phyloP scores from a whole-genome alignment of 2,888 invertebrate genomes.

The Campoplex nolae region DNA sequence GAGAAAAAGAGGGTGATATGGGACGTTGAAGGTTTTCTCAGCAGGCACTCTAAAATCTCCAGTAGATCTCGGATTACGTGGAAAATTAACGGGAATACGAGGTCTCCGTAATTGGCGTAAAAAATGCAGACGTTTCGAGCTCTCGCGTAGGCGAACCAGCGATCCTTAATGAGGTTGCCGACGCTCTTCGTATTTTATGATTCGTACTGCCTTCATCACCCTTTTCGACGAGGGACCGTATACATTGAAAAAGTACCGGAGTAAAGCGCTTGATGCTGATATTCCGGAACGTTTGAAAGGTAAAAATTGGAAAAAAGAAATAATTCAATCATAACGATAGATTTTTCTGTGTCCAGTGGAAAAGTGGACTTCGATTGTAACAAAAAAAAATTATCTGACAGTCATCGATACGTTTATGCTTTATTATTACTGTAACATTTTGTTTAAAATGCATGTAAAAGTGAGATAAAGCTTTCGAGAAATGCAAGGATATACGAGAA shows the following conservation, averaged over 20 bases:
- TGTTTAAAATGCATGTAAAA: too few species aligned
- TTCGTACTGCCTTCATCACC: conserved; percentile 29
- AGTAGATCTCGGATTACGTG: conserved; percentile 61
- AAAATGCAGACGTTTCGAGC: conserved; percentile 68
- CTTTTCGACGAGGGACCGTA: conserved; percentile 1
- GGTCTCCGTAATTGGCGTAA: conserved; percentile 63
- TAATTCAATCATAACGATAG: background rate
- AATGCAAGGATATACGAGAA: too few species aligned
- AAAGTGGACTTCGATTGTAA: conserved; percentile 7
- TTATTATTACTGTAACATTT: background rate
- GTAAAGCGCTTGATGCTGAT: conserved; percentile 36
- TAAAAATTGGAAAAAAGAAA: conserved; percentile 20
- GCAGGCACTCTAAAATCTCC: conserved; percentile 12
- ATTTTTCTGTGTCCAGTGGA: background rate
- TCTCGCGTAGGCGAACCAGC: conserved; percentile 46
- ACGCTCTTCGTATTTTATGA: conserved; percentile 48
- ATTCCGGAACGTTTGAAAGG: conserved; percentile 30
- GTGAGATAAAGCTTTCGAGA: too few species aligned
- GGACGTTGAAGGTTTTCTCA: conserved; percentile 17
- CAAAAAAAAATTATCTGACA: background rate
- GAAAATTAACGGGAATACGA: conserved; percentile 64
- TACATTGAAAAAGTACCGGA: conserved; percentile 27
- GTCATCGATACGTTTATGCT: background rate
- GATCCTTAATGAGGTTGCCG: conserved; percentile 61
- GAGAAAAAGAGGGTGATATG: conserved; percentile 27